These are phyloP conservation scores for Phyllotis vaccarum DNA, from an alignment of 2,797 vertebrate genomes.

Conservation along the genomic window DNA sequence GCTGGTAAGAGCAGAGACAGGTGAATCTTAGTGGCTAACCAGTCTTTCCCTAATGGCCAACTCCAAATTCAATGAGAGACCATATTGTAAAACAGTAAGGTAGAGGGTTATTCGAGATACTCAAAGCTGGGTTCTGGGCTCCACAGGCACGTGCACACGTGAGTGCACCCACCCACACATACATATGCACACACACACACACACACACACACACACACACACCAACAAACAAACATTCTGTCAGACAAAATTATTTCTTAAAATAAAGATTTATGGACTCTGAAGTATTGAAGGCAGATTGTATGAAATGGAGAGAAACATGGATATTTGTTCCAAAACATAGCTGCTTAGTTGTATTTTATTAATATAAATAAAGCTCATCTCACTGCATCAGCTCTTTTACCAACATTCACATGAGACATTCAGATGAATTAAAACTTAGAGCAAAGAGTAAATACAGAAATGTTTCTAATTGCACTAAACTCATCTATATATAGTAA, in stretches of 20 bases:
- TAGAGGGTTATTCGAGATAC: background rate
- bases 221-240: background rate
- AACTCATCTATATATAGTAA: background rate
- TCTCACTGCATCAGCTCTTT: constrained; percentile 37
- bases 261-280: constrained; percentile 35
- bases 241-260: constrained; percentile 47
- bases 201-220: background rate
- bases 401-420: constrained; percentile 21
- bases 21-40: background rate
- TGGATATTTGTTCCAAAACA: constrained; percentile 24
- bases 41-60: background rate
- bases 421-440: constrained; percentile 66
- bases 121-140: background rate
- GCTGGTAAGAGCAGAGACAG: background rate
- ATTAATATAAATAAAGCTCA: constrained; percentile 65
- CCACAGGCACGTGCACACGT: background rate
- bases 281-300: background rate
- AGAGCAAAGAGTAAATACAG: constrained; percentile 53
- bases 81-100: background rate
- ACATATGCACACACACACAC: background rate
- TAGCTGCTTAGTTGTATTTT: constrained; percentile 64
- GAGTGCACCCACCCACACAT: background rate
- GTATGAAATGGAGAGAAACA: background rate
- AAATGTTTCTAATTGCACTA: constrained; percentile 48
- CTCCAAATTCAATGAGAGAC: background rate